Conservation (phyloP, 1,140 invertebrate genomes). For the Phortica variegata region DNA sequence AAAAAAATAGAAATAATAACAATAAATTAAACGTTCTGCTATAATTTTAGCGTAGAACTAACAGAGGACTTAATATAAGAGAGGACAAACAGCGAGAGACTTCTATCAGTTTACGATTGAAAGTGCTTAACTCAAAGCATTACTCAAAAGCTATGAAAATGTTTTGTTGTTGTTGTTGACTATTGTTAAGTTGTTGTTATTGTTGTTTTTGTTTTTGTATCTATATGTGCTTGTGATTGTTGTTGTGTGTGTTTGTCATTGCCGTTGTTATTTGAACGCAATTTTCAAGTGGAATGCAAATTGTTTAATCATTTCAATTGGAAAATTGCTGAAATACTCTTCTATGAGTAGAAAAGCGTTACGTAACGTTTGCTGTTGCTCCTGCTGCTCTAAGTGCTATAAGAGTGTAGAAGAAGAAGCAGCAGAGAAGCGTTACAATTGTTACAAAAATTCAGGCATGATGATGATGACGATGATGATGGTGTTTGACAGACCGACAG, state of each 20-base stretch:
- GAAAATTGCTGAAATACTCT: slow-evolving; percentile 55
- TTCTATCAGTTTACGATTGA: no score
- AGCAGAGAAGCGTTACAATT: slow-evolving; percentile 19
- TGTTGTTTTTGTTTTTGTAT: background rate
- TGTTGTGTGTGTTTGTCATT: slow-evolving; percentile 9
- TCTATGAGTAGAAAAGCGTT: slow-evolving; percentile 37
- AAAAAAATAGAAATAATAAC: no score
- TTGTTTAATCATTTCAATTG: slow-evolving; percentile 57
- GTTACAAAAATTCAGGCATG: no score
- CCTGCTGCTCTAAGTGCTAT: slow-evolving; percentile 3
- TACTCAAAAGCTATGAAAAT: no score
- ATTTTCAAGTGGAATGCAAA: slow-evolving; percentile 56
- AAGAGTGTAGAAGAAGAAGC: slow-evolving; percentile 5
- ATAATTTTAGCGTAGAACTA: no score
- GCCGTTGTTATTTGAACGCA: slow-evolving; percentile 55
- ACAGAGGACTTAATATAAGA: no score
- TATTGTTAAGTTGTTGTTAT: background rate
- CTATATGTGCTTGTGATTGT: slow-evolving; percentile 3
- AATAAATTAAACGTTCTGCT: no score
- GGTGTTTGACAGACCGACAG: slow-evolving; percentile 1
- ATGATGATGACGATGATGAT: no score
- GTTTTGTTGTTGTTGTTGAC: no score
- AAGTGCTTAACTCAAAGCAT: no score
- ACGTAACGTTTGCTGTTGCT: no score
- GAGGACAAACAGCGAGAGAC: no score